Base-by-base conservation (phyloP, 2,888 invertebrate genomes). In the Melieria crassipennis region DNA sequence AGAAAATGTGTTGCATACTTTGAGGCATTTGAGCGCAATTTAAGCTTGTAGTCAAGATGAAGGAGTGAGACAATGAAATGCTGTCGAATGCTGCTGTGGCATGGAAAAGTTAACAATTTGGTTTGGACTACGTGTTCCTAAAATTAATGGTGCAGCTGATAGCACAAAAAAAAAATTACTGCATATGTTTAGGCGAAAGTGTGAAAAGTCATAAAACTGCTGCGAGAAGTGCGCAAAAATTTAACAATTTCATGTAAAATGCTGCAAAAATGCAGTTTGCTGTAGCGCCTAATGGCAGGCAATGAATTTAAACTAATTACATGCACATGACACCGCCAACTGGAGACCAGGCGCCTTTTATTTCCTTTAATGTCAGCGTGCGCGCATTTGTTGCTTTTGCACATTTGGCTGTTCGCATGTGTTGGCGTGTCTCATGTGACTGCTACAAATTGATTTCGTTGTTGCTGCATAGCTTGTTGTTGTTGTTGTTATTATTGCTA, bases 361-460 rank as follows among this genome's bases (percentile, higher is more conserved):
- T 67, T 67, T 67, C 67, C 60, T 67, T 66, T 66, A 66, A 66
- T 61, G 52, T 45, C 13, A 4, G 9, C 50, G 11, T 52, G 7
- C 5, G 48, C 58, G 58, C 57, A 48, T 58, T 66, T 66, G 47
- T 11, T 57, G 58, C 42, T 48, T 30, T 63, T 6, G 48, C 0
- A 6, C 13, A 42, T 50, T 48, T 50, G 45, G 5, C 46, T n/a
- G 11, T 13, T 57, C 60, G 60, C 47, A 16, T 42, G 5, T 46
- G 57, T 50, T 43, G 65, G 52, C 77, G 79, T 77, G 77, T 82
- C 81, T 81, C 80, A 77, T 80, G 82, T 80, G 82, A 79, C 78
- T 78, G 78, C 77, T 79, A 79, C 82, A 82, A 82, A 82, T 82
- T 82, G 82, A 82, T 80, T 82, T 80, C 78, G 80, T 82, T 82